Evolutionary conservation across 1,140 invertebrate species (phyloP).

Genomic region (Halesus radiatus): DNA sequence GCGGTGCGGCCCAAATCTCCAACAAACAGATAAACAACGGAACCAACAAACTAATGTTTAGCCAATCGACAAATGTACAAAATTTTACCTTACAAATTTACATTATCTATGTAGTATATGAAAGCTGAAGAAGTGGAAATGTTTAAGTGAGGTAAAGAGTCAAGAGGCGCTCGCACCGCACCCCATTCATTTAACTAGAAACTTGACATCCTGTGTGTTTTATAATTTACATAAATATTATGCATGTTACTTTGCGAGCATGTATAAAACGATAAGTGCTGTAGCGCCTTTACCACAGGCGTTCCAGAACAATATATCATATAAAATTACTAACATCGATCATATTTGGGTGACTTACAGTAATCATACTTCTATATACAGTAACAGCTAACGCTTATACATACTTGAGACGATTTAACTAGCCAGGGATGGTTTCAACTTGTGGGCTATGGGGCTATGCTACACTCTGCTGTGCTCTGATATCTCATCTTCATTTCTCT

Average conservation of each 20-base stretch:
- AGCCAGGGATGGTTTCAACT: slow-evolving; percentile 30
- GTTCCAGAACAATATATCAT: slow-evolving; percentile 47
- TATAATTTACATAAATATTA: slow-evolving; percentile 11
- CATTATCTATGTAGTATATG: slow-evolving; percentile 17
- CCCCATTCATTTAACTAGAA: not conserved
- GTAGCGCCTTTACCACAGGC: slow-evolving; percentile 47
- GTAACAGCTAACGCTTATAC: slow-evolving; percentile 54
- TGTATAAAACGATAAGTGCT: slow-evolving; percentile 48
- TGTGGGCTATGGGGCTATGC: not conserved
- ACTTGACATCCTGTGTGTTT: not conserved
- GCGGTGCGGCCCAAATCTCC: slow-evolving; percentile 8
- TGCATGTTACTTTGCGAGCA: slow-evolving; percentile 28
- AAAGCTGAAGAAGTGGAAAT: slow-evolving; percentile 30
- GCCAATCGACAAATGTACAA: slow-evolving; percentile 22
- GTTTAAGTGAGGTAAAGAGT: not conserved
- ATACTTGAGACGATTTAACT: slow-evolving; percentile 44
- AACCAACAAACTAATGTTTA: slow-evolving; percentile 1
- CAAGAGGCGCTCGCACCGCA: not conserved
- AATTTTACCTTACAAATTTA: slow-evolving; percentile 30
- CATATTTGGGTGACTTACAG: slow-evolving; percentile 55
- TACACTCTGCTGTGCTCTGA: too few species aligned
- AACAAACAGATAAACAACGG: not conserved
- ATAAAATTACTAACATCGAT: slow-evolving; percentile 56
- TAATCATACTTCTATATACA: slow-evolving; percentile 55
- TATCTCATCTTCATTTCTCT: too few species aligned